Percentiles rank a stretch among this genome's conserved stretches.
Evolutionary conservation across 2,113 vertebrate species (phyloP).

Genomic region (Brachyistius frenatus): DNA sequence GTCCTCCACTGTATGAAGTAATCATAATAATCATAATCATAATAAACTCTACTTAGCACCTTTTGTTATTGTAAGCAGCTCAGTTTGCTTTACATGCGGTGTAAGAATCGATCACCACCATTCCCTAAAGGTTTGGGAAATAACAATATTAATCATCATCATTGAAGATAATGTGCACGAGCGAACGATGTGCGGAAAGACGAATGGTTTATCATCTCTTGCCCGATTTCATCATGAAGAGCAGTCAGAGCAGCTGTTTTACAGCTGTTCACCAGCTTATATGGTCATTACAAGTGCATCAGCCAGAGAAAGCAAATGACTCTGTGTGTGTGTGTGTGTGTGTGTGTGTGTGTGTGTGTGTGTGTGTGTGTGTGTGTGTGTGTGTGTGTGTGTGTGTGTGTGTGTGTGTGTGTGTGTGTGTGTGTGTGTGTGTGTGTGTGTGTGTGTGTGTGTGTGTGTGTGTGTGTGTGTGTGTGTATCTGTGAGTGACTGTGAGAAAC

Average conservation of each 20-base stretch:
- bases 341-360: background rate
- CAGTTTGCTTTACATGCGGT: slow-evolving; percentile 11
- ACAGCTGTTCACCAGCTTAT: slow-evolving; percentile 64
- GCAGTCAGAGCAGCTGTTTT: slow-evolving; percentile 61
- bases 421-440: too few relatives aligned
- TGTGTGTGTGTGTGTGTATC: slow-evolving; percentile 31
- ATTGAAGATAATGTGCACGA: slow-evolving; percentile 18
- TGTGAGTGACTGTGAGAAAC: slow-evolving; percentile 47
- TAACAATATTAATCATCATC: slow-evolving; percentile 31
- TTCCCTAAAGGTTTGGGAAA: slow-evolving; percentile 28
- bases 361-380: too few relatives aligned
- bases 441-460: background rate
- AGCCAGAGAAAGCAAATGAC: slow-evolving; percentile 27
- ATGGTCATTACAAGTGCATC: slow-evolving; percentile 22
- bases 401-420: slow-evolving; percentile 27
- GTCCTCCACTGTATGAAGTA: background rate
- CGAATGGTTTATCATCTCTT: slow-evolving; percentile 49
- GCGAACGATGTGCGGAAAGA: slow-evolving; percentile 21
- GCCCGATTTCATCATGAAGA: slow-evolving; percentile 50
- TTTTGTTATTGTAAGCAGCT: background rate
- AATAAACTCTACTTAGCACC: background rate
- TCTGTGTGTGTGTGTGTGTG: slow-evolving; percentile 30
- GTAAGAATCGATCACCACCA: slow-evolving; percentile 15
- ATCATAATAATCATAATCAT: background rate
- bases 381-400: background rate